A percentile compares a stretch with the other conserved stretches of the same genome.
Conservation (phyloP, 2,888 invertebrate species). For the Iphiclides podalirius region DNA sequence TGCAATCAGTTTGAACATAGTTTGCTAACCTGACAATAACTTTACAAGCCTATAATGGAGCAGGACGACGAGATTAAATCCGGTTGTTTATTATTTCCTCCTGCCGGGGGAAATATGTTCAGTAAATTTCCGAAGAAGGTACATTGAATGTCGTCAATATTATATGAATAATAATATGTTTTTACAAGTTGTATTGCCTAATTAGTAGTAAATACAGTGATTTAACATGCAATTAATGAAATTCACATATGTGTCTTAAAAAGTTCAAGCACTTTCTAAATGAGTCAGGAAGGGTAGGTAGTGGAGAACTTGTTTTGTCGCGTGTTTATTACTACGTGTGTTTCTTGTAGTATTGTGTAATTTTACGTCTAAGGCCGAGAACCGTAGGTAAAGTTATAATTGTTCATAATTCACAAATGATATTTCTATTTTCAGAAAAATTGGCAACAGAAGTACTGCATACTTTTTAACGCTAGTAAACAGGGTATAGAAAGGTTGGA, state of each 20-base stretch:
- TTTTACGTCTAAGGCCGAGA: too few relatives aligned
- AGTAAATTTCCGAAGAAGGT: constrained; percentile 89
- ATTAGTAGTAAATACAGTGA: not conserved
- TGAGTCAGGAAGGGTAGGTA: constrained; percentile 24
- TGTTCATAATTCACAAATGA: constrained; percentile 4
- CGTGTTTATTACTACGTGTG: constrained; percentile 8
- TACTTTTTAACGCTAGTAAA: constrained; percentile 89
- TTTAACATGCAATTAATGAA: not conserved
- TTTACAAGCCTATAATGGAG: constrained; percentile 76
- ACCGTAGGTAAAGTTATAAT: too few relatives aligned
- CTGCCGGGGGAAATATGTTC: constrained; percentile 81
- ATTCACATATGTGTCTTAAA: constrained; percentile 2
- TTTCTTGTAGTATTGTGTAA: constrained; percentile 17
- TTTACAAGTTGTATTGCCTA: not conserved
- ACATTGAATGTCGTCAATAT: constrained; percentile 27
- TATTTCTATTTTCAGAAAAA: constrained; percentile 84
- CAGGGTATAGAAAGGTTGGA: constrained; percentile 92
- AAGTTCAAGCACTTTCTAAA: constrained; percentile 22
- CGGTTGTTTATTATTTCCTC: constrained; percentile 89
- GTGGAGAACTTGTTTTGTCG: constrained; percentile 20
- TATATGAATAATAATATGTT: not conserved
- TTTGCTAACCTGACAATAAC: not conserved
- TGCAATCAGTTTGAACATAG: constrained; percentile 24
- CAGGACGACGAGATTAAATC: constrained; percentile 86
- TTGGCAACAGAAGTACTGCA: constrained; percentile 89